Percentiles rank a stretch among this genome's conserved stretches.
These are phyloP conservation scores for Solen grandis DNA, from an alignment of 1,140 invertebrate species.

Conservation along the genomic window DNA sequence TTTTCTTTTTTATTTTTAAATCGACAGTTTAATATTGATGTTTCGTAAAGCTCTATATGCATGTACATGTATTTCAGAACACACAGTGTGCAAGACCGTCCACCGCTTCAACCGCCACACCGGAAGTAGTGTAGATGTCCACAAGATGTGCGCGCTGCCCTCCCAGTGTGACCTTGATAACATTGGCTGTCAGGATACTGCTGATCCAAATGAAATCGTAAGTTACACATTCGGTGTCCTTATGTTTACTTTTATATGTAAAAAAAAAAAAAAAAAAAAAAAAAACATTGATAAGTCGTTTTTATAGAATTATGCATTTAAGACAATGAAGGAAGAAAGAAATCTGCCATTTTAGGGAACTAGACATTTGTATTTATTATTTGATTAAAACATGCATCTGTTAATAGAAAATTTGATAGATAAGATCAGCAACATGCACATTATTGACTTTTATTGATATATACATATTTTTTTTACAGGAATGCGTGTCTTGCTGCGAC, in stretches of 20 bases:
- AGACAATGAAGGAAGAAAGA: no score
- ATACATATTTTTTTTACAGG: constrained; percentile 52
- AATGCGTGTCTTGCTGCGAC: constrained; percentile 64
- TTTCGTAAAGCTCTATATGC: neutral
- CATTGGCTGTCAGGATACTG: constrained; percentile 56
- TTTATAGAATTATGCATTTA: no score
- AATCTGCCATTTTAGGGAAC: neutral
- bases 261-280: no score
- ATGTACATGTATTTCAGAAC: constrained; percentile 52
- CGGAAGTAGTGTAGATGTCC: constrained; percentile 52
- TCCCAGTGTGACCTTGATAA: constrained; percentile 41
- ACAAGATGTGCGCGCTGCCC: constrained; percentile 60
- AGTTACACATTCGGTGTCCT: neutral
- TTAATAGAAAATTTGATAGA: no score
- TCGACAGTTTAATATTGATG: neutral
- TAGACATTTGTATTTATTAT: neutral
- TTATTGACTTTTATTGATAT: neutral
- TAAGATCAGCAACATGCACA: neutral
- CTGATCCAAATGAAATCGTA: constrained; percentile 35
- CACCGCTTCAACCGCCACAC: constrained; percentile 46
- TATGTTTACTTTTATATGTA: neutral
- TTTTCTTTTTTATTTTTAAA: neutral
- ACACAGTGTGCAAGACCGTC: constrained; percentile 64
- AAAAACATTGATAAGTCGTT: no score
- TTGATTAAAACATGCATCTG: neutral